Evolutionary conservation across 2,797 vertebrate species (phyloP).

Genomic region (Pristis pectinata): DNA sequence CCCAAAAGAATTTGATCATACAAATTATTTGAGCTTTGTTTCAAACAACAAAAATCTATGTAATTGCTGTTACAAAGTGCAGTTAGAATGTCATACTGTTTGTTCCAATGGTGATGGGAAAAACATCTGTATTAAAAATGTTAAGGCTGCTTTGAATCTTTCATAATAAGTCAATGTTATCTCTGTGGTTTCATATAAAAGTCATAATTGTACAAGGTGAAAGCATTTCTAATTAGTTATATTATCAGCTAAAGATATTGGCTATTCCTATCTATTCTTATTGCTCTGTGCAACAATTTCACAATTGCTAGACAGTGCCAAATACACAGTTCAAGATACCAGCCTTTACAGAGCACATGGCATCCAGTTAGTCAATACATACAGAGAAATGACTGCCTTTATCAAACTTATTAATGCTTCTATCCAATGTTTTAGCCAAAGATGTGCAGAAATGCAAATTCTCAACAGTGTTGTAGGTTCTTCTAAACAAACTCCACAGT

Average conservation of each 20-base stretch:
- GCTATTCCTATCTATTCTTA: not conserved
- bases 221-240: not conserved
- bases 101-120: not conserved
- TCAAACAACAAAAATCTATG: not conserved
- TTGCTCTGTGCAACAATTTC: not conserved
- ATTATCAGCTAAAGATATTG: not conserved
- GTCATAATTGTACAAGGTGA: not conserved
- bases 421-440: not conserved
- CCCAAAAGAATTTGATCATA: not conserved
- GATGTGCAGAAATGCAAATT: not conserved
- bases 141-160: not conserved
- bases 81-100: not conserved
- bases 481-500: not conserved
- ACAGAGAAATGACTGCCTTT: not conserved
- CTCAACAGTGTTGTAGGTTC: not conserved
- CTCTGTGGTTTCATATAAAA: not conserved
- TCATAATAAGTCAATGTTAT: not conserved
- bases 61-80: not conserved
- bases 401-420: not conserved
- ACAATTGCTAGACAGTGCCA: not conserved
- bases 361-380: not conserved
- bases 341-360: not conserved
- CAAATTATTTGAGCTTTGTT: not conserved
- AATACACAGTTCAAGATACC: too few relatives aligned
- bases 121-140: not conserved